Conservation (phyloP, 2,113 vertebrate species). For the Lepus americanus region DNA sequence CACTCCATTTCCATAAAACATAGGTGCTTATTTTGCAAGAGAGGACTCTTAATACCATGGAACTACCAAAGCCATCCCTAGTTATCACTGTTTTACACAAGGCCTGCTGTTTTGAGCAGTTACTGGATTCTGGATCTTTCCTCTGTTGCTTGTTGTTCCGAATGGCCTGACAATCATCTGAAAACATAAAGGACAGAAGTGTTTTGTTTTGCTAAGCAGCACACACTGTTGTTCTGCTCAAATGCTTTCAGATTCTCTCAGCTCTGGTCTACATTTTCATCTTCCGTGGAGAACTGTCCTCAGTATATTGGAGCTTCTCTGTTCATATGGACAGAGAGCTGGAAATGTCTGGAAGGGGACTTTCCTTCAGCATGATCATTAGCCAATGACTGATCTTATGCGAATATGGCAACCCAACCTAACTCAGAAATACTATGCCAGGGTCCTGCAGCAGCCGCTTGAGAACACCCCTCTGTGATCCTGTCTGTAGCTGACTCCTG, state of each 20-base stretch:
- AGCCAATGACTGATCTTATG: not conserved
- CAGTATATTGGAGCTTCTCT: not conserved
- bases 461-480: not conserved
- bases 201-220: not conserved
- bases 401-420: not conserved
- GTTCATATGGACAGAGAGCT: not conserved
- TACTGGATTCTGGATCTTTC: not conserved
- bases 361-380: not conserved
- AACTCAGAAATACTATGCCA: not conserved
- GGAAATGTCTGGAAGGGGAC: not conserved
- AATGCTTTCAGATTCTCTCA: not conserved
- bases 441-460: not conserved
- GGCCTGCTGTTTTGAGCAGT: not conserved
- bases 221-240: not conserved
- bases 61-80: not conserved
- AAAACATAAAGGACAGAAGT: not conserved
- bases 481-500: not conserved
- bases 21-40: conserved; percentile 21
- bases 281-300: not conserved
- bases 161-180: not conserved
- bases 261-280: not conserved
- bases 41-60: not conserved
- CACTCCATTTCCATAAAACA: conserved; percentile 7
- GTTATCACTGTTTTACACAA: not conserved
- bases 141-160: not conserved